These are phyloP conservation scores for Andrena minutula DNA, from an alignment of 2,888 invertebrate genomes.

Conservation along the genomic window DNA sequence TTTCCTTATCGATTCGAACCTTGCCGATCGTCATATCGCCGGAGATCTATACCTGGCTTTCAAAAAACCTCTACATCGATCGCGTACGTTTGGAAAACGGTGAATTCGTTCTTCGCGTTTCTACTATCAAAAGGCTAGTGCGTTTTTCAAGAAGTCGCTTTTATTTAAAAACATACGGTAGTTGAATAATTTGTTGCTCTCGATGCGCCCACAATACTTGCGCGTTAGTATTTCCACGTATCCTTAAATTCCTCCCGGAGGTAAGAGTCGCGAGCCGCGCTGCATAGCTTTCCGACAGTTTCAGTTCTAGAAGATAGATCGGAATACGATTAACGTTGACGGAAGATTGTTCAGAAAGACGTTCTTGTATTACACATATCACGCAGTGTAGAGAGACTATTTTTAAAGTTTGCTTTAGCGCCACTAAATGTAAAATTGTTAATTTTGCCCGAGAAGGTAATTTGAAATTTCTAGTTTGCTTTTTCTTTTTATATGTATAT, in stretches of 20 bases:
- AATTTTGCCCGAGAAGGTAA: not conserved
- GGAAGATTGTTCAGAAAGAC: slow-evolving; percentile 3
- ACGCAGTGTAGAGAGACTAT: slow-evolving; percentile 3
- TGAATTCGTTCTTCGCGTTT: slow-evolving; percentile 36
- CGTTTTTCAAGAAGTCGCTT: slow-evolving; percentile 38
- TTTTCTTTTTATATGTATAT: not conserved
- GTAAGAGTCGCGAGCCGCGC: slow-evolving; percentile 56
- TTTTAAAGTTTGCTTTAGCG: slow-evolving; percentile 13
- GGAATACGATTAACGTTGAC: not conserved
- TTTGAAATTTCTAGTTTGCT: not conserved
- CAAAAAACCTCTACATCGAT: slow-evolving; percentile 10
- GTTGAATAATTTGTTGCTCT: slow-evolving; percentile 36
- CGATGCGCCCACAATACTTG: slow-evolving; percentile 35
- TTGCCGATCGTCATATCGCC: slow-evolving; percentile 7
- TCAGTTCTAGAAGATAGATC: not conserved
- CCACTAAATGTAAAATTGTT: slow-evolving; percentile 6
- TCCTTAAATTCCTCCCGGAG: slow-evolving; percentile 38
- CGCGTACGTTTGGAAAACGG: slow-evolving; percentile 19
- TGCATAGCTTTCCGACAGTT: slow-evolving; percentile 30
- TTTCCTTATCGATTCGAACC: slow-evolving; percentile 16
- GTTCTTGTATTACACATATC: slow-evolving; percentile 42
- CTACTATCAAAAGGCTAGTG: slow-evolving; percentile 52
- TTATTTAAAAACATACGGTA: slow-evolving; percentile 28
- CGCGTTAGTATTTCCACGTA: slow-evolving; percentile 33
- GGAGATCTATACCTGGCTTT: slow-evolving; percentile 11